Base-by-base conservation (phyloP, 1,140 invertebrate genomes). In the Conopomorpha cramerella region DNA sequence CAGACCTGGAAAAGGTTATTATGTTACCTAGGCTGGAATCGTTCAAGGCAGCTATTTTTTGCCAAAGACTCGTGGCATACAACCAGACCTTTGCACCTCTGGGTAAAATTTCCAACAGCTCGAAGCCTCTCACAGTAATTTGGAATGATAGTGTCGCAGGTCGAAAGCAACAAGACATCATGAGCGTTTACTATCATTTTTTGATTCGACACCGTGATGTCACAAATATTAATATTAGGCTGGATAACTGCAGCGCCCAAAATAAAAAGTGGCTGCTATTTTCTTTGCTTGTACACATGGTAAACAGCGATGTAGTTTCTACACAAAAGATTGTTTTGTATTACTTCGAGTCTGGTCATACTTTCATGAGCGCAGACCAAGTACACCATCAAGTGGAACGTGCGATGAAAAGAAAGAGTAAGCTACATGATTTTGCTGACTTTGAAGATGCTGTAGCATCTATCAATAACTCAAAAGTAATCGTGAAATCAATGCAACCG, bases 61-160 rank as follows among this genome's bases (percentile, higher is more conserved):
- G 43, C 18, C 30, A 30, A 2, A 31, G 43, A 26, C 25, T 56
- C 13, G 36, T 44, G 19, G 48, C 34, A 8, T 49, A 39, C 34
- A 49, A 51, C 36, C 35, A 55, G 33, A 47, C 41, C 1, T 55
- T 55, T 39, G 47, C 46, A 30, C 47, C 47, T 30, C n/a, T 47
- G 19, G 47, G 49, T 2, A 45, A 40, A 49, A 39, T 33, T 23
- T 29, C 35, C 14, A 4, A 15, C 0, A 33, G 30, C 3, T 34
- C 14, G 8, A 42, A 43, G 32, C 41, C 49, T 3, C 26, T 43
- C 14, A 43, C 54, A 14, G 19, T 40, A 23, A 19, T 55, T 23
- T 55, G 49, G 51, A 45, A 54, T 38, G 54, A 57, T 34, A 45
- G n/a, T 28, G 19, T 29, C 1, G 23, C 39, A 6, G 39, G 39